These are phyloP conservation scores for Dendropsophus ebraccatus DNA, from an alignment of 2,113 vertebrate genomes.

Conservation along the genomic window DNA sequence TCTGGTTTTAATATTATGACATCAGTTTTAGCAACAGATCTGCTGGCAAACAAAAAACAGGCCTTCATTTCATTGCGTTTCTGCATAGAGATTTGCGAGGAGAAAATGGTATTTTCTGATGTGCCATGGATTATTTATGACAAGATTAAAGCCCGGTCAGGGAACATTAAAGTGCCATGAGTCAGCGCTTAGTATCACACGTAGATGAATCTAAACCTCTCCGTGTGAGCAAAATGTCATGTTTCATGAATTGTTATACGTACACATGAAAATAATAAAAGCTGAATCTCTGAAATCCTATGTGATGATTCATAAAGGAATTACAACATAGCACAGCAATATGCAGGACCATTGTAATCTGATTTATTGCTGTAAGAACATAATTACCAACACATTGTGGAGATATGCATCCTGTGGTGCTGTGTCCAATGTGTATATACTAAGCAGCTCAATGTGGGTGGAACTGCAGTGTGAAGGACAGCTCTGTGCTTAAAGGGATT, in stretches of 20 bases:
- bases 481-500: too few relatives aligned
- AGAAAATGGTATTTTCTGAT: background rate
- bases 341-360: too few relatives aligned
- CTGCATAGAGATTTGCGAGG: background rate
- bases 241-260: background rate
- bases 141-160: slow-evolving; percentile 5
- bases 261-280: background rate
- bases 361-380: too few relatives aligned
- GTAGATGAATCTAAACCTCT: background rate
- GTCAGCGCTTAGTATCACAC: background rate
- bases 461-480: too few relatives aligned
- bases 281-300: background rate
- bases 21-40: too few relatives aligned
- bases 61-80: background rate
- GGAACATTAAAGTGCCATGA: background rate
- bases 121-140: slow-evolving; percentile 16
- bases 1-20: too few relatives aligned
- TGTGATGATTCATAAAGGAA: background rate
- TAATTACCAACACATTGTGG: too few relatives aligned
- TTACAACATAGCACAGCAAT: background rate
- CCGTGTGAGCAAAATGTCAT: slow-evolving; percentile 4
- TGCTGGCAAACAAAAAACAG: background rate
- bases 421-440: too few relatives aligned
- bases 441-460: too few relatives aligned
- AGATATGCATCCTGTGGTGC: too few relatives aligned